Base-by-base conservation (phyloP, 2,797 vertebrate species). In the Onychomys arenicola region DNA sequence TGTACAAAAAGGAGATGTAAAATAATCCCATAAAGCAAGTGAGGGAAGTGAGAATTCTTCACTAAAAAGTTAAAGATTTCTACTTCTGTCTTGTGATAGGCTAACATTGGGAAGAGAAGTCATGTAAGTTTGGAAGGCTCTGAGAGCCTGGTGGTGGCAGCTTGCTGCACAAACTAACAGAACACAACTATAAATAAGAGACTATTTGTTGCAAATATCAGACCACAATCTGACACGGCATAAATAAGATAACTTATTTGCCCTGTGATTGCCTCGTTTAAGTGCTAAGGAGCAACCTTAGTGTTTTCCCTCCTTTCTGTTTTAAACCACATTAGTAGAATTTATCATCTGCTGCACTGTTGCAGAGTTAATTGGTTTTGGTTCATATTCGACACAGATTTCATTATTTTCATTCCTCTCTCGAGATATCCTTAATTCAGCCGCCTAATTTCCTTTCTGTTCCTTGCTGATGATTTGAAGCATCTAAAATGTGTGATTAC, bases 301-400 rank as follows among this genome's bases (percentile, higher is more conserved):
- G n/a, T 52, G 23, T 37, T 78, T 78, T 59, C 75, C 67, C 61
- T 25, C 75, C 90, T 90, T 96, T 32, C 23, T 52, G 2, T 37
- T 90, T 94, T 73, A 81, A 73, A 93, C 14, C 37, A 25, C 80
- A 37, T 75, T 57, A n/a, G 87, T 85, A 55, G 76, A 88, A 86
- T 96, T 96, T 96, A 90, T 92, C 29, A 78, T 81, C 65, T 61
- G 27, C 49, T 52, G 11, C 71, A 77, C 32, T 34, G 34, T 83
- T 34, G 29, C 23, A 63, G 52, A 96, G 85, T 85, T 97, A 97
- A 96, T 97, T 95, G 93, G 83, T 73, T 96, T 96, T 59, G 83
- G 86, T 97, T 94, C 81, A n/a, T 93, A 85, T 57, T 91, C 89
- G 91, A 57, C 49, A 40, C 43, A 90, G 93, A 90, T 46, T 88